phyloP scores from a whole-genome alignment of 2,113 vertebrate species.

The Corvus cornix region DNA sequence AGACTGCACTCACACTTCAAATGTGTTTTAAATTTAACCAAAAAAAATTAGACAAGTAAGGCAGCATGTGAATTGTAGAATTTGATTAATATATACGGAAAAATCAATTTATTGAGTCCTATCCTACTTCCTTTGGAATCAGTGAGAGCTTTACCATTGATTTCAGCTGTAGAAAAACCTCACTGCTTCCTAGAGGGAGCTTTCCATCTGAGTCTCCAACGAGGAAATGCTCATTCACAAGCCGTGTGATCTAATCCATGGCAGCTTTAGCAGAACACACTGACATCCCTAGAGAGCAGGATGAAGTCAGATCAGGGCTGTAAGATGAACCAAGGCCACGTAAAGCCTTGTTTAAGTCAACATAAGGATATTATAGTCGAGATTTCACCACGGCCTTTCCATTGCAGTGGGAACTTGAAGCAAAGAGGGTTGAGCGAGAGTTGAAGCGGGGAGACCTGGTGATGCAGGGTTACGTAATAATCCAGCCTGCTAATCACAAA shows the following conservation, averaged over 20 bases:
- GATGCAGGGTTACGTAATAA: constrained; percentile 58
- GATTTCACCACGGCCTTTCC: constrained; percentile 24
- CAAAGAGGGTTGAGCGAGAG: constrained; percentile 41
- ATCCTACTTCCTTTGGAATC: background rate
- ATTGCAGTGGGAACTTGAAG: constrained; percentile 12
- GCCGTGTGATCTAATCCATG: constrained; percentile 29
- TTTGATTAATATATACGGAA: background rate
- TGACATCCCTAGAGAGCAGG: constrained; percentile 29
- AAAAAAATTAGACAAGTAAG: background rate
- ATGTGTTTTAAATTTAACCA: constrained; percentile 31
- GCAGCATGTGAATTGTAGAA: background rate
- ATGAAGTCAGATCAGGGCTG: constrained; percentile 59
- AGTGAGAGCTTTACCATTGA: background rate
- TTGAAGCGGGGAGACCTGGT: background rate
- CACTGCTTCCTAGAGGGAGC: constrained; percentile 7
- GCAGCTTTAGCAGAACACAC: constrained; percentile 50
- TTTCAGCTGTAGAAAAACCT: background rate
- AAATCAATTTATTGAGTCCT: background rate
- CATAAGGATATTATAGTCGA: constrained; percentile 66
- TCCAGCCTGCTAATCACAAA: constrained; percentile 67
- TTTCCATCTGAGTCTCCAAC: constrained; percentile 21
- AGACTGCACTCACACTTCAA: background rate
- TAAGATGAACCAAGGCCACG: constrained; percentile 36
- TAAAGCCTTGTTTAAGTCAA: constrained; percentile 64
- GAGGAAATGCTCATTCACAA: constrained; percentile 12